These are phyloP conservation scores for Melanostoma scalare DNA, from an alignment of 2,888 invertebrate genomes.

Conservation along the genomic window DNA sequence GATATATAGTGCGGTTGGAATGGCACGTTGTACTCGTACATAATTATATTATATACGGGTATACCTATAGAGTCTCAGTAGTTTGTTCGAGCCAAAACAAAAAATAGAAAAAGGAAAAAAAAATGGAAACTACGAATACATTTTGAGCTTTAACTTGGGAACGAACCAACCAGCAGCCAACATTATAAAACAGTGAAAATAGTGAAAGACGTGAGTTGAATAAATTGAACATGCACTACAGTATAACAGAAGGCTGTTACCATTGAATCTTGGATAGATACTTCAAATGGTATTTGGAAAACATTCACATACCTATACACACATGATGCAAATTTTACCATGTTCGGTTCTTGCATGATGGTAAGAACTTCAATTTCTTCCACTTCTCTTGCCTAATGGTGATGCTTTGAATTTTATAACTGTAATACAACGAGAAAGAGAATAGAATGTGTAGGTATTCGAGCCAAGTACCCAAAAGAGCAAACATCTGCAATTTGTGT, in stretches of 20 bases:
- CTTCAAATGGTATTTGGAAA: constrained; percentile 4
- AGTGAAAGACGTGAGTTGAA: constrained; percentile 48
- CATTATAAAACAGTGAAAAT: constrained; percentile 38
- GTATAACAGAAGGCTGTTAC: constrained; percentile 24
- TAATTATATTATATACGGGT: constrained; percentile 3
- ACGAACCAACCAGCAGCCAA: constrained; percentile 3
- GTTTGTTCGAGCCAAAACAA: neutral
- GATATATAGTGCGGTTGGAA: constrained; percentile 25
- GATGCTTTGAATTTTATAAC: constrained; percentile 27
- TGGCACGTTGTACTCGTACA: neutral
- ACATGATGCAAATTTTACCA: constrained; percentile 48
- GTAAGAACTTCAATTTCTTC: constrained; percentile 28
- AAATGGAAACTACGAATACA: neutral
- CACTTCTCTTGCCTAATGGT: constrained; percentile 16
- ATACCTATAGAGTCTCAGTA: neutral
- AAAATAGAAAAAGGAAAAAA: neutral
- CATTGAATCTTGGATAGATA: constrained; percentile 38
- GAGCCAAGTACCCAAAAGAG: neutral
- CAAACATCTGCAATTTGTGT: constrained; percentile 23
- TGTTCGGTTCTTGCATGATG: constrained; percentile 17
- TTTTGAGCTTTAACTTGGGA: constrained; percentile 27
- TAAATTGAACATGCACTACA: constrained; percentile 39
- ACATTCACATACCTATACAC: constrained; percentile 17
- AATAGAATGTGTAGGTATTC: constrained; percentile 6
- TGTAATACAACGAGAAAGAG: constrained; percentile 9